phyloP scores from a whole-genome alignment of 2,797 vertebrate genomes.

The Scomberomorus guttatus region DNA sequence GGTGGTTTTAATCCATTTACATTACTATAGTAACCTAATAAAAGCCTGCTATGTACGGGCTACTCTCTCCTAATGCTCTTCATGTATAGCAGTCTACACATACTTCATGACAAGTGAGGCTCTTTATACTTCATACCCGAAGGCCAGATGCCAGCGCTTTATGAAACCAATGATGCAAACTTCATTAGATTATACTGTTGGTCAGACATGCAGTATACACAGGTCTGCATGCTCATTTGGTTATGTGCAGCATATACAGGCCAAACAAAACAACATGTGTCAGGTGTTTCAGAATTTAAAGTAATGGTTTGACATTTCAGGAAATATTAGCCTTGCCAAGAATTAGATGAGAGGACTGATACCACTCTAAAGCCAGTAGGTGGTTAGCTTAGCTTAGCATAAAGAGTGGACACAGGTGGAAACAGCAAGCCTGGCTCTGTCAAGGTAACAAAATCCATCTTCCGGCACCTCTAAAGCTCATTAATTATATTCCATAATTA shows the following conservation, averaged over 20 bases:
- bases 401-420: too few species aligned
- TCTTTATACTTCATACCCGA: constrained; percentile 37
- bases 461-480: too few species aligned
- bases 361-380: too few species aligned
- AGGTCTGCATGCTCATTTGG: not conserved
- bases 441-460: too few species aligned
- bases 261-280: constrained; percentile 4
- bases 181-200: constrained; percentile 45
- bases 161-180: constrained; percentile 33
- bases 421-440: too few species aligned
- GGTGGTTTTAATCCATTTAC: constrained; percentile 73
- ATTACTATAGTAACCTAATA: constrained; percentile 75
- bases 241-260: not conserved
- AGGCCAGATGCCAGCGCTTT: constrained; percentile 48
- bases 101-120: constrained; percentile 50
- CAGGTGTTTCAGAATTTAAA: not conserved
- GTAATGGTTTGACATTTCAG: too few species aligned
- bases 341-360: not conserved
- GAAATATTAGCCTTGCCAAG: not conserved
- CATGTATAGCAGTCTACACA: constrained; percentile 54
- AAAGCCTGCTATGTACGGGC: constrained; percentile 50
- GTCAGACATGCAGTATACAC: constrained; percentile 9
- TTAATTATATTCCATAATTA: too few species aligned
- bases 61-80: constrained; percentile 62
- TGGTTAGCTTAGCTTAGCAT: too few species aligned